Conservation (phyloP, 2,797 vertebrate species). For the Anableps anableps region DNA sequence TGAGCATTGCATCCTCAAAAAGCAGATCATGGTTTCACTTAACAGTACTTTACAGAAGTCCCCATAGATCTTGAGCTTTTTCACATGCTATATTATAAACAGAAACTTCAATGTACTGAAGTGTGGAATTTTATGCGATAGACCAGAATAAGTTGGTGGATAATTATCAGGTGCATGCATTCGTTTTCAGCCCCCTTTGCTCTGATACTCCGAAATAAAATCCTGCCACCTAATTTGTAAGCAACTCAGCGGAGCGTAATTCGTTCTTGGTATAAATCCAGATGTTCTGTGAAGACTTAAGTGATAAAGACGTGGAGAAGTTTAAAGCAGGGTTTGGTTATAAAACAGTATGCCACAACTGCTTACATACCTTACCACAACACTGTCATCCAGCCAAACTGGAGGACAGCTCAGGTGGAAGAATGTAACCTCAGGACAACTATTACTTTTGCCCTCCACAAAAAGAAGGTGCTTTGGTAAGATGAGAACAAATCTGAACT, state of each 20-base stretch:
- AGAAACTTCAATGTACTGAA: neutral
- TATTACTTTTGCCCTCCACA: too few relatives aligned
- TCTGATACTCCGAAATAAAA: neutral
- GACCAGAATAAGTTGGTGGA: neutral
- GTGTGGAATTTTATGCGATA: neutral
- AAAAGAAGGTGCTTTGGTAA: too few relatives aligned
- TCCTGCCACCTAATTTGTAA: neutral
- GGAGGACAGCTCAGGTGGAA: too few relatives aligned
- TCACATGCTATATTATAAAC: neutral
- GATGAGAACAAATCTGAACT: neutral
- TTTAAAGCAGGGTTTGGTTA: neutral
- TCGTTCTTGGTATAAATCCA: neutral
- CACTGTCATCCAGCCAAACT: too few relatives aligned
- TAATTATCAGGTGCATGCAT: neutral
- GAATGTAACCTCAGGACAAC: too few relatives aligned
- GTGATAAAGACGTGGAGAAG: too few relatives aligned
- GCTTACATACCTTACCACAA: too few relatives aligned
- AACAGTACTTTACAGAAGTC: neutral
- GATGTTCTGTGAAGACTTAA: neutral
- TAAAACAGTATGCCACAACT: too few relatives aligned
- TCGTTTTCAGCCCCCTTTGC: neutral
- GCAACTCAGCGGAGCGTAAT: neutral
- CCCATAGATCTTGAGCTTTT: neutral
- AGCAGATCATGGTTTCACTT: neutral
- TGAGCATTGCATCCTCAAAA: slow-evolving; percentile 24